phyloP scores from a whole-genome alignment of 2,797 vertebrate genomes.

The Australoheros facetus region DNA sequence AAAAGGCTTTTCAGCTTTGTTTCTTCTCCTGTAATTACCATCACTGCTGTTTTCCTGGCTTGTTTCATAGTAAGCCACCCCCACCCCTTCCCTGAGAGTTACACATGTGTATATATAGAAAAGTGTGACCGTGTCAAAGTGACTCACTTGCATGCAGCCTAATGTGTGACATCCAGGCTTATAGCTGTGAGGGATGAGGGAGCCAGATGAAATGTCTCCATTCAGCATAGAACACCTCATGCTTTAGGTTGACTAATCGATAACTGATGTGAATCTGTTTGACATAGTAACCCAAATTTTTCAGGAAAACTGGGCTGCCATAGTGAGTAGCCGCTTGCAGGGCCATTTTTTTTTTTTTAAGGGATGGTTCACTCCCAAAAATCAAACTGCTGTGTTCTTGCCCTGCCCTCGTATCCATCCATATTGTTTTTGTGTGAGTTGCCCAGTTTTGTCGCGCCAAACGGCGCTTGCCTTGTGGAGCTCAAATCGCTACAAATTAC shows the following conservation, averaged over 20 bases:
- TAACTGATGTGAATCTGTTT: background rate
- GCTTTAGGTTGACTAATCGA: background rate
- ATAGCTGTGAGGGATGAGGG: background rate
- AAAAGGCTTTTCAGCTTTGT: slow-evolving; percentile 13
- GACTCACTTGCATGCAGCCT: slow-evolving; percentile 12
- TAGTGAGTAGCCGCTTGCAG: background rate
- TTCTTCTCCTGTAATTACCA: slow-evolving; percentile 28
- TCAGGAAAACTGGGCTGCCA: background rate
- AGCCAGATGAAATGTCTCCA: background rate
- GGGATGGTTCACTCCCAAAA: too few species aligned
- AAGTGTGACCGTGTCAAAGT: slow-evolving; percentile 30
- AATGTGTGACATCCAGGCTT: slow-evolving; percentile 29
- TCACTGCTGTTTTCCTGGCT: slow-evolving; percentile 14
- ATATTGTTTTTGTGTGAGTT: too few species aligned
- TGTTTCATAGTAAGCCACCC: background rate
- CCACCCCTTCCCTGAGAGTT: background rate
- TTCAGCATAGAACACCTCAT: background rate
- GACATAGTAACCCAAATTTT: fast-evolving
- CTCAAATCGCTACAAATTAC: background rate
- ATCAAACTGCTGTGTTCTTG: too few species aligned
- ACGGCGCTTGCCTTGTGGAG: background rate
- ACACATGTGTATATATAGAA: slow-evolving; percentile 23
- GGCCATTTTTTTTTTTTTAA: background rate
- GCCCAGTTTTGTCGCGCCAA: background rate
- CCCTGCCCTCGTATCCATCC: too few species aligned